phyloP scores from a whole-genome alignment of 2,797 vertebrate genomes.

The Rallus crepitans region DNA sequence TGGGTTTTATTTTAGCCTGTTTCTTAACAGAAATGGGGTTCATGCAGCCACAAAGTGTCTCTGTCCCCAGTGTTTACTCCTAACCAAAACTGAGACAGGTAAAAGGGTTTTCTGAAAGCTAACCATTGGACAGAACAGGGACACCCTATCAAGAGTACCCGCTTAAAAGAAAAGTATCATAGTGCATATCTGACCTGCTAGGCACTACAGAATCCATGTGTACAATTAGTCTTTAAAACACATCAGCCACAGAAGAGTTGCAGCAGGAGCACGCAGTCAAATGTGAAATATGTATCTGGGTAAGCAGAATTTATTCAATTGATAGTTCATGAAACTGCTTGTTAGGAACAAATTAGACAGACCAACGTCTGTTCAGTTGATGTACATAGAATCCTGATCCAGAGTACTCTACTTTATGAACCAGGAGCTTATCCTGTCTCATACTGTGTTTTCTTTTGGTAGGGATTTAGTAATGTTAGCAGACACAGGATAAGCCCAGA shows the following conservation, averaged over 20 bases:
- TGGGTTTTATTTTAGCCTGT: not conserved
- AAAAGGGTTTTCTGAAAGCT: not conserved
- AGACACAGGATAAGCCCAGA: not conserved
- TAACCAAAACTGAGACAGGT: not conserved
- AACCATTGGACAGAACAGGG: not conserved
- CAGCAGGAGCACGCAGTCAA: not conserved
- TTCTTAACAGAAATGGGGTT: not conserved
- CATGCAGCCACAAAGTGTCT: not conserved
- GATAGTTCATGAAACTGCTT: not conserved
- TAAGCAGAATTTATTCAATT: not conserved
- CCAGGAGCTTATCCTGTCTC: not conserved
- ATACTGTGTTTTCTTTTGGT: not conserved
- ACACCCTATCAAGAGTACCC: not conserved
- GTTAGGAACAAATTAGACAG: not conserved
- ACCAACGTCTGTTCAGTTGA: not conserved
- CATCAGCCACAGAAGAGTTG: not conserved
- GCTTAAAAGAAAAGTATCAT: not conserved
- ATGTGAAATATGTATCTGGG: fast-evolving
- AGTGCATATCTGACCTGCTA: not conserved
- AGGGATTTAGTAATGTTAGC: not conserved
- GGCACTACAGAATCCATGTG: not conserved
- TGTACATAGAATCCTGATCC: not conserved
- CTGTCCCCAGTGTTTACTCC: not conserved
- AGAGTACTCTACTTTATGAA: not conserved
- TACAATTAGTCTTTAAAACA: not conserved